Conservation (phyloP, 2,113 vertebrate species). For the Mobula birostris region DNA sequence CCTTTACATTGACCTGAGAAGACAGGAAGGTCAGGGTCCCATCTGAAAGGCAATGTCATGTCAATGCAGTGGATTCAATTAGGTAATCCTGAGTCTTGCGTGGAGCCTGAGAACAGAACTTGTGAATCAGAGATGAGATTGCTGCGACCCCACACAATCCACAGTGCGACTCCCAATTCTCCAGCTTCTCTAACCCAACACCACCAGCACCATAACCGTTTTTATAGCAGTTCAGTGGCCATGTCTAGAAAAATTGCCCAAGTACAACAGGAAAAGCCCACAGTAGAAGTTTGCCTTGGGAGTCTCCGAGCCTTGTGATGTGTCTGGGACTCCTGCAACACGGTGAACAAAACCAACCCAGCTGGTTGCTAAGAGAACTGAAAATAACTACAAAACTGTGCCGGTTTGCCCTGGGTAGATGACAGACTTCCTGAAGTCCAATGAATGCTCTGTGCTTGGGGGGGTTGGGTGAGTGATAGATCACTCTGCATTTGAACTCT, state of each 20-base stretch:
- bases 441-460: not conserved
- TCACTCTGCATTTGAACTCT: not conserved
- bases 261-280: not conserved
- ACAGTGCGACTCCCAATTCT: not conserved
- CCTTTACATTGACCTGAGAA: not conserved
- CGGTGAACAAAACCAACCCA: too few relatives aligned
- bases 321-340: not conserved
- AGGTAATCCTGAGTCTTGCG: not conserved
- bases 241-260: not conserved
- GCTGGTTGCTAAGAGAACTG: constrained; percentile 1
- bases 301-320: not conserved
- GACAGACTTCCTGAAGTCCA: not conserved
- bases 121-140: not conserved
- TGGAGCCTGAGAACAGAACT: not conserved
- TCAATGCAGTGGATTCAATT: not conserved
- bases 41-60: not conserved
- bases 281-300: not conserved
- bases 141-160: not conserved
- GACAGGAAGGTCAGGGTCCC: not conserved
- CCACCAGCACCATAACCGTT: too few relatives aligned
- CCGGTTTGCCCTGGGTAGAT: not conserved
- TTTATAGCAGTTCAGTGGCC: not conserved
- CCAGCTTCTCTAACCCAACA: too few relatives aligned
- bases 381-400: not conserved
- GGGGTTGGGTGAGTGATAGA: not conserved